Evolutionary conservation across 2,113 vertebrate genomes (phyloP).

Genomic region (Apteryx owenii): DNA sequence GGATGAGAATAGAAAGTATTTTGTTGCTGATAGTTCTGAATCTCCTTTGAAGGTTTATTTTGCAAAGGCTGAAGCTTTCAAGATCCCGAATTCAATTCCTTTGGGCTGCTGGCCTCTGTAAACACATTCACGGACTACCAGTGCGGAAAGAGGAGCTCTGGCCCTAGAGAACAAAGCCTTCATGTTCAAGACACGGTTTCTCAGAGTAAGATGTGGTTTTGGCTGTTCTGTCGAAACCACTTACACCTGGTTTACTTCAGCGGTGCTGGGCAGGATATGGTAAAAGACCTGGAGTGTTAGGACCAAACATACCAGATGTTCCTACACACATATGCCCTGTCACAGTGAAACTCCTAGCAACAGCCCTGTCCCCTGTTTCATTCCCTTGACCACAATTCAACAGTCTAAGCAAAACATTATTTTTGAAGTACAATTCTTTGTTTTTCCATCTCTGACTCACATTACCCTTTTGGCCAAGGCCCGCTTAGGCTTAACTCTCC

Average conservation of each 20-base stretch:
- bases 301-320: constrained; percentile 73
- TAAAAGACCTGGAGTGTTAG: constrained; percentile 68
- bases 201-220: constrained; percentile 80
- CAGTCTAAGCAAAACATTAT: constrained; percentile 66
- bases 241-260: constrained; percentile 80
- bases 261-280: constrained; percentile 70
- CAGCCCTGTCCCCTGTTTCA: constrained; percentile 11
- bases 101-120: constrained; percentile 76
- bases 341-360: background rate
- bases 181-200: constrained; percentile 74
- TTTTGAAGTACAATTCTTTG: constrained; percentile 52
- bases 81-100: constrained; percentile 66
- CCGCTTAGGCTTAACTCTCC: background rate
- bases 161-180: constrained; percentile 63
- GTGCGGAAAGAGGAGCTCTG: constrained; percentile 52
- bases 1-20: constrained; percentile 62
- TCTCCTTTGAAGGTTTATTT: constrained; percentile 68
- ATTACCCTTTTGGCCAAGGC: background rate
- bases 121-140: constrained; percentile 65
- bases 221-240: constrained; percentile 77
- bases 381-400: constrained; percentile 52
- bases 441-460: background rate
- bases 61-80: constrained; percentile 54
- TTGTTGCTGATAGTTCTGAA: constrained; percentile 53
- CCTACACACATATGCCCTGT: constrained; percentile 39